These are phyloP conservation scores for Neodontobutis hainanensis DNA, from an alignment of 2,113 vertebrate genomes.

Conservation along the genomic window DNA sequence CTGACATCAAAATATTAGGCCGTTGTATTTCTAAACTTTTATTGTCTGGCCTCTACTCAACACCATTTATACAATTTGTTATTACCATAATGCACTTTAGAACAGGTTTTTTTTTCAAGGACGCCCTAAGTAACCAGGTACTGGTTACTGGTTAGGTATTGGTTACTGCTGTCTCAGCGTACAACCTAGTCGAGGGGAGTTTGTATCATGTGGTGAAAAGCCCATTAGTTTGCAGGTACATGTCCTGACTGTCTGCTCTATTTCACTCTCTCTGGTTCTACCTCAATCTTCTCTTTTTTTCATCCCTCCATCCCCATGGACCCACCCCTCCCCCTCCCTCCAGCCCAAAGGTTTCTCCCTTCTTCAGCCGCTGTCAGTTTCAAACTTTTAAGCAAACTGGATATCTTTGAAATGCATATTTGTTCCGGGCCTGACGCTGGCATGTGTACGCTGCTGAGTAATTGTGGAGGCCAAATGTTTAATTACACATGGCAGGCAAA, in stretches of 20 bases:
- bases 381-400: slow-evolving; percentile 87
- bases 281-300: slow-evolving; percentile 87
- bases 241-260: background rate
- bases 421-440: slow-evolving; percentile 86
- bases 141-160: too few species aligned
- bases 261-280: slow-evolving; percentile 56
- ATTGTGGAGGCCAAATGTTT: slow-evolving; percentile 99
- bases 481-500: slow-evolving; percentile 98
- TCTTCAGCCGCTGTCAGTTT: background rate
- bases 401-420: slow-evolving; percentile 98
- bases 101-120: too few species aligned
- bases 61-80: too few species aligned
- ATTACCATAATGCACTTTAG: too few species aligned
- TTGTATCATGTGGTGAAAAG: too few species aligned
- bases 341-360: slow-evolving; percentile 45
- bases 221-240: background rate
- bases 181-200: too few species aligned
- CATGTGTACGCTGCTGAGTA: slow-evolving; percentile 95
- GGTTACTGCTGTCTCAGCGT: too few species aligned
- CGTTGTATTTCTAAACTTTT: too few species aligned
- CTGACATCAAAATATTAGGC: too few species aligned
- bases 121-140: too few species aligned
- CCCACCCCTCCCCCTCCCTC: slow-evolving; percentile 48
- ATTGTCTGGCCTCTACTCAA: too few species aligned
- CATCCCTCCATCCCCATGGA: slow-evolving; percentile 88